Base-by-base conservation (phyloP, 1,140 invertebrate genomes). In the Ips nitidus region DNA sequence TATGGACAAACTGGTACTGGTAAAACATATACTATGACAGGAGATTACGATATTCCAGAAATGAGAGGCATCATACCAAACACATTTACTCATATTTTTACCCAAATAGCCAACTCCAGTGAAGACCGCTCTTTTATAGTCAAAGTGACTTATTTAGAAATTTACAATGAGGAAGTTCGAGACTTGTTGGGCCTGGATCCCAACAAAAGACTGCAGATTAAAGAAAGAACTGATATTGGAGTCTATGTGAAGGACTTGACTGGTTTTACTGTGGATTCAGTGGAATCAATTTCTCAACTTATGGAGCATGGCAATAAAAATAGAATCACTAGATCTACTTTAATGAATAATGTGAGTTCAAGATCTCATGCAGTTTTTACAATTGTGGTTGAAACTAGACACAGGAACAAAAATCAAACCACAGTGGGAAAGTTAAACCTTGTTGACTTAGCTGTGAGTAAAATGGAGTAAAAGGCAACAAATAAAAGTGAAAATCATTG, bases 301-400 rank as follows among this genome's bases (percentile, higher is more conserved):
- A 95, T 98, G 93, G 88, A 88, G 61, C 84, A 90, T 22, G 95
- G 95, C 2, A 96, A 97, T 80, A 88, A 92, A 75, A 97, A 97
- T 81, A 84, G 95, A 50, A 81, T 81, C 7, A 83, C 83, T 2
- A 94, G 94, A 1, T 91, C 96, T 1, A 99, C 98, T 1, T 95
- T 98, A 76, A 99, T 99, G 97, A 99, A 99, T 83, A 92, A 96
- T 72, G 95, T 98, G 78, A 97, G 94, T 75, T 98, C 96, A 0
- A 82, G 98, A 36, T 98, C 97, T 1, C 98, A 99, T 85, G 97
- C 98, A 38, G 99, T 99, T 69, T 99, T 99, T 82, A 94, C 97
- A 58, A 94, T 99, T 37, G 98, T 96, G 0, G 92, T 99, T 43
- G 98, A 99, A 83, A 93, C 94, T 76, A 94, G 92, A 76, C 91